A percentile compares a stretch with the other conserved stretches of the same genome.
phyloP scores from a whole-genome alignment of 2,113 vertebrate genomes.

The Hiodon tergisus region DNA sequence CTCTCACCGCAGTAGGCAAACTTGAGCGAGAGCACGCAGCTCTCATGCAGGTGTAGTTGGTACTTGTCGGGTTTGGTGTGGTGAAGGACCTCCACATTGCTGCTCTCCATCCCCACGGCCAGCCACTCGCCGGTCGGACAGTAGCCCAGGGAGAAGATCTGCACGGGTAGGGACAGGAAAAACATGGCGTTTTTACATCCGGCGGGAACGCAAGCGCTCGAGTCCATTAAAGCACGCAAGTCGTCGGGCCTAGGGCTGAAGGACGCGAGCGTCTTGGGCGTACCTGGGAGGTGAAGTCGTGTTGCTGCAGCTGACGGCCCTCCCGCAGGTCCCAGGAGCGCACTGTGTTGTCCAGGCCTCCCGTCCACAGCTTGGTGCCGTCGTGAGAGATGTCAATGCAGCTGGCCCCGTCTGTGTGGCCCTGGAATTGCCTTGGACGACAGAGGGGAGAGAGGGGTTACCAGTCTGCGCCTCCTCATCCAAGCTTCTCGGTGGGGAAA shows the following conservation, averaged over 20 bases:
- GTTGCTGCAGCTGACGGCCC: constrained; percentile 91
- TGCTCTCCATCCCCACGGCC: constrained; percentile 97
- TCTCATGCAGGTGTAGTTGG: constrained; percentile 95
- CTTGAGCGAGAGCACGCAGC: constrained; percentile 94
- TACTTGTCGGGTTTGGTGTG: constrained; percentile 96
- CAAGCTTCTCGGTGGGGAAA: not conserved
- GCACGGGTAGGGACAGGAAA: not conserved
- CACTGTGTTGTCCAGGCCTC: constrained; percentile 91
- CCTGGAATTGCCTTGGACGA: constrained; percentile 83
- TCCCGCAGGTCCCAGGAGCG: constrained; percentile 94
- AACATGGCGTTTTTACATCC: not conserved
- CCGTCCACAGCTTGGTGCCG: constrained; percentile 91
- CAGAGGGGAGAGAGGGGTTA: not conserved
- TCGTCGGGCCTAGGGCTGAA: too few relatives aligned
- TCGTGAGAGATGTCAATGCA: constrained; percentile 96
- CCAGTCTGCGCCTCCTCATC: not conserved
- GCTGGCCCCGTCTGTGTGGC: constrained; percentile 92
- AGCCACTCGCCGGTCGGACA: constrained; percentile 95
- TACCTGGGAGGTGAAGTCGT: constrained; percentile 96
- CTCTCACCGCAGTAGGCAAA: constrained; percentile 90
- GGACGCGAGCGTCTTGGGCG: not conserved
- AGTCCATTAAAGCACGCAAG: too few relatives aligned
- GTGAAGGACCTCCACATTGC: constrained; percentile 93
- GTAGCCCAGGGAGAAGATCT: constrained; percentile 96
- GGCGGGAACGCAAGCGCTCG: not conserved